phyloP scores from a whole-genome alignment of 2,888 invertebrate species.

The Epinotia nisella region DNA sequence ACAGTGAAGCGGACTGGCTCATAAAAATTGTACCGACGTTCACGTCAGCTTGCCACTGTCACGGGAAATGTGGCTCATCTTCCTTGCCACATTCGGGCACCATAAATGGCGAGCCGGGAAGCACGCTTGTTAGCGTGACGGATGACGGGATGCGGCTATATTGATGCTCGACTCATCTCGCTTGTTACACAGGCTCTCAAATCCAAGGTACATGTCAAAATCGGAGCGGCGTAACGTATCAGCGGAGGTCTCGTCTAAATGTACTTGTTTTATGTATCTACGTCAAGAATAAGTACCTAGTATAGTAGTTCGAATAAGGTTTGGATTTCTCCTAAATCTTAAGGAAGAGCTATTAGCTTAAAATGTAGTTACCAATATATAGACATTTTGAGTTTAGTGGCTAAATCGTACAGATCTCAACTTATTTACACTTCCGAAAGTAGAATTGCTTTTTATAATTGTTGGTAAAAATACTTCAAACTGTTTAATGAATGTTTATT shows the following conservation, averaged over 20 bases:
- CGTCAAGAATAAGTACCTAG: not conserved
- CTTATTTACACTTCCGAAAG: too few species aligned
- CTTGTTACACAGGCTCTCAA: conserved; percentile 3
- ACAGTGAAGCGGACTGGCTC: conserved; percentile 60
- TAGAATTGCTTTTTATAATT: too few species aligned
- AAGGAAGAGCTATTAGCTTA: not conserved
- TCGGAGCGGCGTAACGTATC: conserved; percentile 1
- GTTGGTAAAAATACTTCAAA: too few species aligned
- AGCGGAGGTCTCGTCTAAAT: not conserved
- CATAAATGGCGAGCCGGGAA: conserved; percentile 28
- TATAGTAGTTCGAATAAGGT: not conserved
- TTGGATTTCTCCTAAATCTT: not conserved
- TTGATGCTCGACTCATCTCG: conserved; percentile 17
- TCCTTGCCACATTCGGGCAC: conserved; percentile 42
- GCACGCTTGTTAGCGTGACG: conserved; percentile 34
- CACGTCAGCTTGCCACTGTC: conserved; percentile 54
- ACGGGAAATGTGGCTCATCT: conserved; percentile 58
- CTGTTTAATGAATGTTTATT: too few species aligned
- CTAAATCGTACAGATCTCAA: too few species aligned
- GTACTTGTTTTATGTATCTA: not conserved
- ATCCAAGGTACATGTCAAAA: conserved; percentile 3
- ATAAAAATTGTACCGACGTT: conserved; percentile 74
- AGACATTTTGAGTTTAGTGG: not conserved
- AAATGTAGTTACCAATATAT: not conserved
- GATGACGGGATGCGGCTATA: conserved; percentile 30